Evolutionary conservation across 2,113 vertebrate species (phyloP).

Genomic region (Monopterus albus): DNA sequence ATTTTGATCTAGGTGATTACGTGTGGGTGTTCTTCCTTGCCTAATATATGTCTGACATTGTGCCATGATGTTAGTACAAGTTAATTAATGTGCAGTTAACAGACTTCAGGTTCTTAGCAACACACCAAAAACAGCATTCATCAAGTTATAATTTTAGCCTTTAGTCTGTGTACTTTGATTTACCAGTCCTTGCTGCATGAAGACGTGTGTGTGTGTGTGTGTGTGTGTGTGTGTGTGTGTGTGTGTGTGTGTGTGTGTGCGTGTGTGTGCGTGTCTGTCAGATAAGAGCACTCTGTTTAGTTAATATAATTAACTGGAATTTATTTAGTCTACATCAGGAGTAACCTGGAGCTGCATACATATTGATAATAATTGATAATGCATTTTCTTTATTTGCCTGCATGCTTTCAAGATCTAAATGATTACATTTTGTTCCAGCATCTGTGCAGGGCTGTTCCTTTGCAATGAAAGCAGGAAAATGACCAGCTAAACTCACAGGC

Average conservation of each 20-base stretch:
- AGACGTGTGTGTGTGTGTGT: neutral
- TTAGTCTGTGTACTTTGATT: neutral
- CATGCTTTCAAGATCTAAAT: conserved; percentile 33
- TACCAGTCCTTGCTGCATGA: neutral
- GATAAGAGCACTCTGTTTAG: too few relatives aligned
- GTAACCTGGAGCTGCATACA: conserved; percentile 12
- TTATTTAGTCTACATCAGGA: neutral
- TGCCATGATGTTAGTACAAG: conserved; percentile 6
- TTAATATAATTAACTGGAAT: conserved; percentile 1
- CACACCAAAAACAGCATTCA: neutral
- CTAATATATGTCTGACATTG: neutral
- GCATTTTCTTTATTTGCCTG: conserved; percentile 33
- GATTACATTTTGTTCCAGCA: conserved; percentile 36
- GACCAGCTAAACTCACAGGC: conserved; percentile 47
- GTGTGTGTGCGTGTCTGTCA: too few relatives aligned
- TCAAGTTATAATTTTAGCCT: neutral
- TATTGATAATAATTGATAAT: conserved; percentile 14
- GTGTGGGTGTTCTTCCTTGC: conserved; percentile 23
- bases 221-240: too few relatives aligned
- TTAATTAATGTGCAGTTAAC: conserved; percentile 14
- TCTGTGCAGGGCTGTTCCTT: conserved; percentile 31
- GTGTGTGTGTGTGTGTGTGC: too few relatives aligned
- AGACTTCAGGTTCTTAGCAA: conserved; percentile 8
- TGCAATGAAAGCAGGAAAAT: conserved; percentile 41
- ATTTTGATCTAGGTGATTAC: conserved; percentile 36